Conservation (phyloP, 2,113 vertebrate genomes). For the Coreoperca whiteheadi region DNA sequence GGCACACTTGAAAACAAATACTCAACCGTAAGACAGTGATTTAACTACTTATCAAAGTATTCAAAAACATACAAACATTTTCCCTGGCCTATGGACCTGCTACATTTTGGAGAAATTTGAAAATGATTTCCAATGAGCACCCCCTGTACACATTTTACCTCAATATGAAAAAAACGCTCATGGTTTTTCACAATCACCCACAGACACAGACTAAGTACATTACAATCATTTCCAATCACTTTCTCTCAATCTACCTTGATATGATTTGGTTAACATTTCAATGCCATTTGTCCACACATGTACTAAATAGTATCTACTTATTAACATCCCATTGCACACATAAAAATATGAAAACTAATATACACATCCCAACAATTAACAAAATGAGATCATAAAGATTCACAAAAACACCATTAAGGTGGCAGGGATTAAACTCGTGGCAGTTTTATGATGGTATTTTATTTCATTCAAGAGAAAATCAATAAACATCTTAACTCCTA, state of each 20-base stretch:
- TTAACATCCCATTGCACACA: slow-evolving; percentile 29
- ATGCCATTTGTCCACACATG: background rate
- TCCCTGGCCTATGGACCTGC: slow-evolving; percentile 54
- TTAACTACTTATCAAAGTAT: background rate
- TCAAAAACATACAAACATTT: slow-evolving; percentile 8
- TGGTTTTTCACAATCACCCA: slow-evolving; percentile 23
- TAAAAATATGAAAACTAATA: slow-evolving; percentile 16
- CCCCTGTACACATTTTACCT: slow-evolving; percentile 21
- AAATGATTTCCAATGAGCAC: slow-evolving; percentile 36
- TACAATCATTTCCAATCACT: background rate
- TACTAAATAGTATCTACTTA: slow-evolving; percentile 2
- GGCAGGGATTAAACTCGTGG: slow-evolving; percentile 28
- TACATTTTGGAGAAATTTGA: slow-evolving; percentile 43
- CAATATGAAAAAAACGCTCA: slow-evolving; percentile 1
- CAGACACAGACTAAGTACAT: background rate
- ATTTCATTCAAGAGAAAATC: slow-evolving; percentile 37
- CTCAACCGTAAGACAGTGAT: background rate
- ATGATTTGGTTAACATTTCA: slow-evolving; percentile 29
- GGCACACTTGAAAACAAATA: slow-evolving; percentile 2
- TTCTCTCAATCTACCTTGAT: background rate
- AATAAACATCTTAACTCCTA: slow-evolving; percentile 12
- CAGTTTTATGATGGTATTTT: background rate
- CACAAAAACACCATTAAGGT: background rate
- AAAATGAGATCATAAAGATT: background rate
- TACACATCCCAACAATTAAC: background rate